phyloP scores from a whole-genome alignment of 2,888 invertebrate genomes.

The Nemoura dubitans region DNA sequence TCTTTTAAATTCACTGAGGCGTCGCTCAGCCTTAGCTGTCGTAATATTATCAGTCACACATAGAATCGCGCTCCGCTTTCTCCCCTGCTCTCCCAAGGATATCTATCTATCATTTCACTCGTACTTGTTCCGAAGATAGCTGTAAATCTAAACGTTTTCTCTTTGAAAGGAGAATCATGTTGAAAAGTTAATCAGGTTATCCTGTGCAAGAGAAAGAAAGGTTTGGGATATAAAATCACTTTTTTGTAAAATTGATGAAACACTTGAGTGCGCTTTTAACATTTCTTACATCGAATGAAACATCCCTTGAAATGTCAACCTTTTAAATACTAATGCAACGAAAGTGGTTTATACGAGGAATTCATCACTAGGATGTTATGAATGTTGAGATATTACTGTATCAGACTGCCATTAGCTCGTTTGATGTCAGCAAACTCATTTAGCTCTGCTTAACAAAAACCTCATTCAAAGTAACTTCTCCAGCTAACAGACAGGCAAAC shows the following conservation, averaged over 20 bases:
- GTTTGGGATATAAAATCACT: not conserved
- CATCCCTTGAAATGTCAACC: not conserved
- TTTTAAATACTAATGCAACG: not conserved
- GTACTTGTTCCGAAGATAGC: not conserved
- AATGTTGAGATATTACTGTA: not conserved
- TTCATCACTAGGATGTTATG: not conserved
- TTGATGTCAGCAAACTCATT: constrained; percentile 16
- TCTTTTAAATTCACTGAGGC: not conserved
- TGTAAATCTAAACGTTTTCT: not conserved
- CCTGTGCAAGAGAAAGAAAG: not conserved
- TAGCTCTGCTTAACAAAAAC: not conserved
- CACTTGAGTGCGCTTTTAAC: not conserved
- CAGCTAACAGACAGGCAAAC: not conserved
- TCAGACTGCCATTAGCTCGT: constrained; percentile 4
- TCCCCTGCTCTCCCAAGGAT: not conserved
- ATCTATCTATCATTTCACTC: not conserved
- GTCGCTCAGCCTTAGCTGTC: not conserved
- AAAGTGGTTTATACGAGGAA: not conserved
- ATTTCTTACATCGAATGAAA: constrained; percentile 3
- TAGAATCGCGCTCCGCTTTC: not conserved
- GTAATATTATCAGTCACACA: not conserved
- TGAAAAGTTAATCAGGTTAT: not conserved
- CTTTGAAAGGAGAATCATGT: not conserved
- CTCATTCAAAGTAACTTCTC: constrained; percentile 13
- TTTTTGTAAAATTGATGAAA: constrained; percentile 2